Base-by-base conservation (phyloP, 2,797 vertebrate species). In the Anguilla pacifica region DNA sequence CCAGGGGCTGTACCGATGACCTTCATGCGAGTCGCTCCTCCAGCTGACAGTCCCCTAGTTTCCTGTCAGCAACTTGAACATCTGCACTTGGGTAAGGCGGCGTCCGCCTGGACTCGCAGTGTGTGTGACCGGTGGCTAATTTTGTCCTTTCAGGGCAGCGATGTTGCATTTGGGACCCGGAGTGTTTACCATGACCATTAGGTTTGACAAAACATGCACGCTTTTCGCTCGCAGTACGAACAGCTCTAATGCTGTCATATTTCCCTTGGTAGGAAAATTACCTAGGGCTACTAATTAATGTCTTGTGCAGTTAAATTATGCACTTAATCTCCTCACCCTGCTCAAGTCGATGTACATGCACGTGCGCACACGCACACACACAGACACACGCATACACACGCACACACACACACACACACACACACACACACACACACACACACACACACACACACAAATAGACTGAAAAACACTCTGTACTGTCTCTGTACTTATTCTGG, bases 341-440 rank as follows among this genome's bases (percentile, higher is more conserved):
- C 79, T 46, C 25, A 25, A 25, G 22, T 9, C 13, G 13, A 90
- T 72, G 39, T 64, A 49, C 39, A 74, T 74, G 74, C 28, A 79
- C 83, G 83, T 64, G 89, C 64, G 88, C 57, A 86, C 79, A 83
- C 86, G 46, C 83, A 11, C 79, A 83, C 70, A 83, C 11, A 6
- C 83, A 85, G 39, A 79, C 72, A 64, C 7, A 43, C 64, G 22
- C 31, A 31, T 53, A 86, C 19, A 53, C 19, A 49, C 17, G 79
- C 31, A 72, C 25, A 19, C 3, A 57, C 57, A 81, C 46, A 59
- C 53, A 25, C 86, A 25, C 53, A 13, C 19, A 15, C 28, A 81
- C 7, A 15, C 82, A 85, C 13, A 86, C 11, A 22, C 22, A 22
- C 22, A 85, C 5, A 11, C 72, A 51, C 55, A 79, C 43, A 67